Evolutionary conservation across 2,888 invertebrate species (phyloP), one percentile per base, ranked within the genome.

Genomic region (Rhopalosiphum nymphaeae): DNA sequence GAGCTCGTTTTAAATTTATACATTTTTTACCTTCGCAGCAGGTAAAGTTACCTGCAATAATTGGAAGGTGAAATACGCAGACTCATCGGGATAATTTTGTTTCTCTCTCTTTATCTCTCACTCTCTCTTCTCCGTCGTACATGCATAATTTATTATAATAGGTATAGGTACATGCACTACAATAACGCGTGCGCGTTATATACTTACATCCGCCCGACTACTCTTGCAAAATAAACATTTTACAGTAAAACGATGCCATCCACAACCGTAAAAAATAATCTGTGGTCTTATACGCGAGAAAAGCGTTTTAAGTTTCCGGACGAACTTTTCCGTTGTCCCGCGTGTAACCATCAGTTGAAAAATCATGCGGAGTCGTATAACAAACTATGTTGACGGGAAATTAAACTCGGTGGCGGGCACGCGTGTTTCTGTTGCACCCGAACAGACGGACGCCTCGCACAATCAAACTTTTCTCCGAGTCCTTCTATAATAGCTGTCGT

Each of bases 381-480:
- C 78, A 36, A 78, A 78, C 36, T 21, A 36, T 36, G 78, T 21
- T 29, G n/a, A 46, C 44, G 44, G 26, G 86, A 44, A 46, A 86
- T 49, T 26, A 86, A 86, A 86, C 78, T 78, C 36, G 36, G 78
- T n/a, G 67, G n/a, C 78, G 78, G 78, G 16, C 86, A 86, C 86
- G 46, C 29, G 46, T 86, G 46, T 86, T 86, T n/a, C 86, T 44
- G 78, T 78, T 1, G 78, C 78, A 21, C 16, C n/a, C 46, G 44
- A 16, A 44, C 84, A 42, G 84, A 85, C 13, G 26, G 25, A 44
- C 29, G 29, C 29, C 16, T 46, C 29, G 29, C 46, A 86, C n/a
- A 46, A 49, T 29, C 29, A 86, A 86, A 86, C 86, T 86, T 86
- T 86, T 86, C 42, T 9, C 44, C 42, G 26, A 78, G 16, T 78